Percentiles rank a stretch among this genome's conserved stretches.
Evolutionary conservation across 1,140 invertebrate genomes (phyloP).

Genomic region (Drosophila neocordata): DNA sequence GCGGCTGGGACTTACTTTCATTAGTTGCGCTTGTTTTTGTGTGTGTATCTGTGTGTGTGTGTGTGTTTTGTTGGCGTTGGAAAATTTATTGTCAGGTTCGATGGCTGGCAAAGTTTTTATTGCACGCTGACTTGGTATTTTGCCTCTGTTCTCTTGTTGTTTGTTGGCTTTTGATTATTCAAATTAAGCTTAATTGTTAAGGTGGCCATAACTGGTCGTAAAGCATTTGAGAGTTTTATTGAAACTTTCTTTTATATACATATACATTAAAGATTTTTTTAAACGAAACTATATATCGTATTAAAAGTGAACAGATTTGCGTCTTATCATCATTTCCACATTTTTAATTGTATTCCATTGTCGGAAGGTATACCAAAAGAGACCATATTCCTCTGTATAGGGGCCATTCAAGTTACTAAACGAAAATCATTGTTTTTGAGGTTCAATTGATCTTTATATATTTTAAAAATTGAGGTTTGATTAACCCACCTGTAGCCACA

Average conservation of each 20-base stretch:
- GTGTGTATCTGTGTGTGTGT: neutral
- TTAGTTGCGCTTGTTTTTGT: conserved; percentile 71
- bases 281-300: neutral
- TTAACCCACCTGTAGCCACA: neutral
- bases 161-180: conserved; percentile 80
- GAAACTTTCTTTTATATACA: neutral
- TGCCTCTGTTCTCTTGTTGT: conserved; percentile 40
- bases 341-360: neutral
- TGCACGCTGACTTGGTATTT: conserved; percentile 47
- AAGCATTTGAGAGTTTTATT: neutral
- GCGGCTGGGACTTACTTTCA: conserved; percentile 52
- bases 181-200: conserved; percentile 78
- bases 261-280: neutral
- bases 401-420: neutral
- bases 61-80: conserved; percentile 9
- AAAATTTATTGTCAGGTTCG: conserved; percentile 76
- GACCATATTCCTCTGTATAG: neutral
- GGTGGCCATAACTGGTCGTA: conserved; percentile 41
- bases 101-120: conserved; percentile 73
- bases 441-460: too few species aligned
- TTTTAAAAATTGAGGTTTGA: neutral
- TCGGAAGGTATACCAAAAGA: neutral
- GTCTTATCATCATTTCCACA: neutral
- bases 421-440: neutral
- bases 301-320: neutral